Base-by-base conservation (phyloP, 1,140 invertebrate species). In the Olivierus martensii region DNA sequence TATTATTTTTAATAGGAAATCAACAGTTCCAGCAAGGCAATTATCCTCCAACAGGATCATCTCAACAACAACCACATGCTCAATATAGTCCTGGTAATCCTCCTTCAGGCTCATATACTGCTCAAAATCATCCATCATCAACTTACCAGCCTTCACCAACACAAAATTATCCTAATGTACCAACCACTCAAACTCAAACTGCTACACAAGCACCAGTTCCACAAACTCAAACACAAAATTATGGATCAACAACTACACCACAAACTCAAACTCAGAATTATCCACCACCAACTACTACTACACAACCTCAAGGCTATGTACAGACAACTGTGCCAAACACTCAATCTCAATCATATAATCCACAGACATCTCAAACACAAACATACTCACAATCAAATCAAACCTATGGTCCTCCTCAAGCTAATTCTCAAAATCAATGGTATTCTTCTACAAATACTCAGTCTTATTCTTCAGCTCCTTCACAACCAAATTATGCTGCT, bases 231-330 rank as follows among this genome's bases (percentile, higher is more conserved):
- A 28, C 28, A 18, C 54, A 51, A 7, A 44, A 46, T 10, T 45
- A 42, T 45, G 46, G 45, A 12, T 44, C 49, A 12, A 36, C 22
- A 12, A 48, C 53, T 21, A 50, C 57, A 4, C 57, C 48, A 45
- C 46, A 52, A 39, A 48, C 53, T 3, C 53, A 49, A 19, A 52
- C 46, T 10, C 56, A 56, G 37, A 54, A 53, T 14, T 61, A 62
- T 46, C 53, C 44, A 9, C 41, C 50, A 15, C 42, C 49, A 18
- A 46, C 60, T 21, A 50, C 19, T 11, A 10, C 19, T 18, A 42
- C 34, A n/a, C 43, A 37, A 10, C 15, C 45, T 14, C 51, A 53
- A 28, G 38, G 46, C 4, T 46, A 42, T 34, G 41, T 47, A 11
- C 45, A 53, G 37, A 46, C 34, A 4, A 22, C 45, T 17, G 45